Percentiles rank a stretch among this genome's conserved stretches.
phyloP scores from a whole-genome alignment of 2,113 vertebrate species.

The Ginglymostoma cirratum region DNA sequence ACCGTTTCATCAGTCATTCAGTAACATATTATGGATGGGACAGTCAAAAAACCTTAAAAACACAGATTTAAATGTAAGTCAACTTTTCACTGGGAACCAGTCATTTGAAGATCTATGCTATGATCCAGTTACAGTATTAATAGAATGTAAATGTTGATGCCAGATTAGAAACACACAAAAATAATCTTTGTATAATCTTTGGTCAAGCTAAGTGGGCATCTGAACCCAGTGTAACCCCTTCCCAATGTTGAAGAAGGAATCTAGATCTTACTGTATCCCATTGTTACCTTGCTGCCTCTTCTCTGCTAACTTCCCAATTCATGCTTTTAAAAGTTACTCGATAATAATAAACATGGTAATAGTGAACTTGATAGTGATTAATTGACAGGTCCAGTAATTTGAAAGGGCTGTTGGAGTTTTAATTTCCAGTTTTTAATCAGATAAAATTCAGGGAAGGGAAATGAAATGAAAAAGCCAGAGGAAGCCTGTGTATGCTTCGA shows the following conservation, averaged over 20 bases:
- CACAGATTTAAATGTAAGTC: neutral
- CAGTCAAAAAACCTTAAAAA: neutral
- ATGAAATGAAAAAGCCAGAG: neutral
- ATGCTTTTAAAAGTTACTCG: neutral
- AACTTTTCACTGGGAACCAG: neutral
- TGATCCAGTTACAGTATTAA: neutral
- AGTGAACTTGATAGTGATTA: neutral
- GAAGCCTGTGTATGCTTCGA: neutral
- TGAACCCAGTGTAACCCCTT: neutral
- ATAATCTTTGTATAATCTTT: neutral
- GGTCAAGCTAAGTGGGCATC: neutral
- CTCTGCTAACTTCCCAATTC: neutral
- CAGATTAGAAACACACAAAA: neutral
- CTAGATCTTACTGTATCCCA: neutral
- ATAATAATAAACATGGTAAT: neutral
- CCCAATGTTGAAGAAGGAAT: neutral
- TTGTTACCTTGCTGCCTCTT: neutral
- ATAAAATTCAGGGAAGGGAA: neutral
- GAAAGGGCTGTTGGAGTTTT: neutral
- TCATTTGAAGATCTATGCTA: neutral
- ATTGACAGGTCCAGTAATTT: neutral
- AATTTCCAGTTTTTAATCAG: neutral
- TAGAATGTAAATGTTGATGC: neutral
- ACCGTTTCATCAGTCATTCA: neutral
- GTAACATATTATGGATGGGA: neutral